Evolutionary conservation across 1,140 invertebrate species (phyloP).

Genomic region (Drosophila ananassae): DNA sequence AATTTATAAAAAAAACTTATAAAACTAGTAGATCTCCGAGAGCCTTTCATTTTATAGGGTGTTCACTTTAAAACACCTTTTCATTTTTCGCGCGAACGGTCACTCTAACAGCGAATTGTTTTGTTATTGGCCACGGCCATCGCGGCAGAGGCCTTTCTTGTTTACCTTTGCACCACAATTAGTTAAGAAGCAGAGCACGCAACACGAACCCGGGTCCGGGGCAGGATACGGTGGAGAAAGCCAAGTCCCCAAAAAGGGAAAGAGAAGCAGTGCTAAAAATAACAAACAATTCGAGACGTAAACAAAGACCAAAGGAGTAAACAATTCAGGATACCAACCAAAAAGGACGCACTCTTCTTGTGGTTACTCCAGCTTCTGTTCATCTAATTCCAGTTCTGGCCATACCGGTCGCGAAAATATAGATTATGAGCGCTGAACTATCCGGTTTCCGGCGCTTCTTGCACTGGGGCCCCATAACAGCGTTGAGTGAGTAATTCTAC

Average conservation of each 20-base stretch:
- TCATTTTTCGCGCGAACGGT: neutral
- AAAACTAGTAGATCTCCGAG: neutral
- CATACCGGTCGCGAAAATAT: conserved; percentile 37
- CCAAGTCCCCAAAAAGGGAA: neutral
- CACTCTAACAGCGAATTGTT: neutral
- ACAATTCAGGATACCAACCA: neutral
- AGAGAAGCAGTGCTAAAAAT: neutral
- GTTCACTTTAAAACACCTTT: neutral
- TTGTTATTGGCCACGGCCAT: neutral
- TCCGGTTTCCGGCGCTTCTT: conserved; percentile 86
- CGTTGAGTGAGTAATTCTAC: conserved; percentile 87
- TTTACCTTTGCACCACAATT: conserved; percentile 1
- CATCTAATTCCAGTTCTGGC: conserved; percentile 42
- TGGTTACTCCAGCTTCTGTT: neutral
- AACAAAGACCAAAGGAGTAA: neutral
- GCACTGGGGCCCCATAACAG: conserved; percentile 92
- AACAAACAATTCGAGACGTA: neutral
- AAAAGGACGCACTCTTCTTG: too few species aligned
- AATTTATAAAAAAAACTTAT: neutral
- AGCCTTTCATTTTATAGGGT: neutral
- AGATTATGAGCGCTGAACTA: conserved; percentile 58
- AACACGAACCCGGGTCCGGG: neutral
- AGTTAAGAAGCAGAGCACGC: neutral
- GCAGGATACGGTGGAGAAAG: neutral
- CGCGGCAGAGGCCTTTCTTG: neutral